Evolutionary conservation across 2,888 invertebrate genomes (phyloP).

Genomic region (Lochmaea crataegi): DNA sequence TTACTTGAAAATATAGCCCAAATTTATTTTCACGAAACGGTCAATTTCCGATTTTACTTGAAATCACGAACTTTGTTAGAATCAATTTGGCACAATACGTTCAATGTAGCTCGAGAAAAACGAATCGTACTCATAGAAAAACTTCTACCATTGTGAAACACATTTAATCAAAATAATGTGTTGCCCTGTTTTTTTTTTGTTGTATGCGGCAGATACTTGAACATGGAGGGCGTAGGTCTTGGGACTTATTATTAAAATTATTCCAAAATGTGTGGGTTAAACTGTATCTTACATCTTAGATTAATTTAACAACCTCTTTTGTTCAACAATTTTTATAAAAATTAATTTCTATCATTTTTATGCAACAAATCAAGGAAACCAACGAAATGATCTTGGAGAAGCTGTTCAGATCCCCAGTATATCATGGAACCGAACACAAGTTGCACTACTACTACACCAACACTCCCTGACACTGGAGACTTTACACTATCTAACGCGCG

Average conservation of each 20-base stretch:
- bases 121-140: conserved; percentile 25
- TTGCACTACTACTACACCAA: no score
- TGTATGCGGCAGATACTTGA: background rate
- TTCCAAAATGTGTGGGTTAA: no score
- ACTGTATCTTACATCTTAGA: background rate
- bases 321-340: no score
- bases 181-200: conserved; percentile 19
- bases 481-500: no score
- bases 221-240: background rate
- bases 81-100: conserved; percentile 35
- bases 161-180: conserved; percentile 39
- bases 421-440: no score
- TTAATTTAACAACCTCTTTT: no score
- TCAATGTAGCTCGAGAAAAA: conserved; percentile 31
- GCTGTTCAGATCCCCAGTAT: no score
- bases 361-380: no score
- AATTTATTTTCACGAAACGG: conserved; percentile 17
- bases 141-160: conserved; percentile 31
- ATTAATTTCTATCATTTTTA: no score
- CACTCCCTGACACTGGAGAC: no score
- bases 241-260: background rate
- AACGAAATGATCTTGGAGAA: no score
- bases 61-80: conserved; percentile 36
- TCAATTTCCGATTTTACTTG: conserved; percentile 34
- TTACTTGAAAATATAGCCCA: conserved; percentile 3